Evolutionary conservation across 30 jellyfish, hydroid and myxozoan species (phyloP).

Genomic region (Aurelia sp.): DNA sequence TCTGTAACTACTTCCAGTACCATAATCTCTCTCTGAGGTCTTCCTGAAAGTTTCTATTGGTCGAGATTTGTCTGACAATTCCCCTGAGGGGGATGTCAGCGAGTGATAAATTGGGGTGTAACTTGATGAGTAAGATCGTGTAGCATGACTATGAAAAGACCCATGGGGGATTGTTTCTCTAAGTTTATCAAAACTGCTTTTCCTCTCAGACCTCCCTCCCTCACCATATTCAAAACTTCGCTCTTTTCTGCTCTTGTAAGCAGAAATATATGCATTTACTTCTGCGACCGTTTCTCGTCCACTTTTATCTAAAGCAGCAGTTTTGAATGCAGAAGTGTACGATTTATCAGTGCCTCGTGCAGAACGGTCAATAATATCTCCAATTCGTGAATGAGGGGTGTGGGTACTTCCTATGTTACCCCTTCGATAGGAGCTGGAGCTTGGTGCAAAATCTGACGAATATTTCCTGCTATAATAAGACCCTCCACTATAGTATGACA

Average conservation of each 20-base stretch:
- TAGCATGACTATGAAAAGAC: conserved; percentile 31
- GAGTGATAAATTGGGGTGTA: conserved; percentile 17
- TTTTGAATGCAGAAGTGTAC: conserved; percentile 15
- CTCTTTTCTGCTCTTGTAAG: conserved; percentile 70
- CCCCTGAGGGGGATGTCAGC: neutral
- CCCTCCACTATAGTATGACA: conserved; percentile 4
- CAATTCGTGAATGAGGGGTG: neutral
- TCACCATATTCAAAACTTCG: conserved; percentile 65
- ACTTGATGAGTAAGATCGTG: conserved; percentile 28
- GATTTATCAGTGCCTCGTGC: conserved; percentile 16
- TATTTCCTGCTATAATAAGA: conserved; percentile 32
- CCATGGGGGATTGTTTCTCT: conserved; percentile 1
- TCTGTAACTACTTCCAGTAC: conserved; percentile 11
- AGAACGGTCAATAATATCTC: neutral
- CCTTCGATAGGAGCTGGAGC: neutral
- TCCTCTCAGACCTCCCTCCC: conserved; percentile 48
- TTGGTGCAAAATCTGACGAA: conserved; percentile 8
- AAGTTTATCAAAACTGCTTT: conserved; percentile 39
- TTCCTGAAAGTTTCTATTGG: neutral
- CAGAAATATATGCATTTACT: conserved; percentile 65
- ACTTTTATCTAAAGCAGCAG: conserved; percentile 32
- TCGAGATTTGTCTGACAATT: neutral
- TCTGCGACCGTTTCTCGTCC: conserved; percentile 66
- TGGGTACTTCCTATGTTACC: neutral
- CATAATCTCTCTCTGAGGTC: conserved; percentile 24